Percentiles rank a stretch among this genome's conserved stretches.
These are phyloP conservation scores for Thymallus thymallus DNA, from an alignment of 2,113 vertebrate species.

Conservation along the genomic window DNA sequence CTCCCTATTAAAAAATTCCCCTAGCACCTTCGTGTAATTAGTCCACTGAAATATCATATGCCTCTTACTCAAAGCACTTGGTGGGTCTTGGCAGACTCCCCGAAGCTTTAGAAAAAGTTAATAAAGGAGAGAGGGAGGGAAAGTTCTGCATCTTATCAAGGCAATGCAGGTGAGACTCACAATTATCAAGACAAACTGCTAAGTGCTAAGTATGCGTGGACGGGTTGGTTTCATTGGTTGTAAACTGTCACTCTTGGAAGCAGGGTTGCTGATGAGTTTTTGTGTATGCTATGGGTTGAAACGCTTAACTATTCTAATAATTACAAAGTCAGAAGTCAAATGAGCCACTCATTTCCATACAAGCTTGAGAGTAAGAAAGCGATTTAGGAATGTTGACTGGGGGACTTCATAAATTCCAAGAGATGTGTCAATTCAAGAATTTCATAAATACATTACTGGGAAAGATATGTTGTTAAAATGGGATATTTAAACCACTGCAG, in stretches of 20 bases:
- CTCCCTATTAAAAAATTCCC: slow-evolving; percentile 24
- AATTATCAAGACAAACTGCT: slow-evolving; percentile 21
- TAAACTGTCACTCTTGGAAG: slow-evolving; percentile 14
- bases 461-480: too few species aligned
- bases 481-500: too few species aligned
- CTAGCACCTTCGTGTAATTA: slow-evolving; percentile 31
- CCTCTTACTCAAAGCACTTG: slow-evolving; percentile 46
- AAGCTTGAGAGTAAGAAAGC: slow-evolving; percentile 1
- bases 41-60: slow-evolving; percentile 34
- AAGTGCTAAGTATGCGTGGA: slow-evolving; percentile 26
- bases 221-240: slow-evolving; percentile 5
- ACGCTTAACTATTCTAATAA: too few species aligned
- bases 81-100: slow-evolving; percentile 17
- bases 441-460: too few species aligned
- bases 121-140: slow-evolving; percentile 19
- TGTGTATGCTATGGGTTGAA: neutral
- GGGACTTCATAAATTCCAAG: neutral
- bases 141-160: slow-evolving; percentile 16
- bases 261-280: slow-evolving; percentile 3
- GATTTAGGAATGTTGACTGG: neutral
- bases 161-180: slow-evolving; percentile 13
- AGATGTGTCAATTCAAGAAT: neutral
- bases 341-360: slow-evolving; percentile 13
- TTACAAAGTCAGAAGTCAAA: neutral
- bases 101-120: slow-evolving; percentile 29